Evolutionary conservation across 1,140 invertebrate species (phyloP).

Genomic region (Delia radicum): DNA sequence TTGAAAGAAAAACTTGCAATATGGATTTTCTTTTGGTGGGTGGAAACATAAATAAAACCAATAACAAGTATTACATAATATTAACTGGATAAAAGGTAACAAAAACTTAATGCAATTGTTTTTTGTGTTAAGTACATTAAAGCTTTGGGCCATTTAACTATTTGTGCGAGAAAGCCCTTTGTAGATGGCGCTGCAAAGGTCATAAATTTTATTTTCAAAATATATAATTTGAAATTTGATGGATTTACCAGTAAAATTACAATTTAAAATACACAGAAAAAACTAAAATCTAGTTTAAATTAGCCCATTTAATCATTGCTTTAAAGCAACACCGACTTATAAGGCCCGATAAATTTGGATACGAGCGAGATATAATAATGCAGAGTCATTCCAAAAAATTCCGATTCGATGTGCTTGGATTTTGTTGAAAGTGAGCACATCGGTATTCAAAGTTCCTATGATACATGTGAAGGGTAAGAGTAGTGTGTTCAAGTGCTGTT

Average conservation of each 20-base stretch:
- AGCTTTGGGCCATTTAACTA: neutral
- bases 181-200: neutral
- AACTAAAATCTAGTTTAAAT: no score
- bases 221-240: neutral
- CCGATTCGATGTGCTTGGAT: no score
- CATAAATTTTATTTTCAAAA: neutral
- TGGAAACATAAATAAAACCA: slow-evolving; percentile 19
- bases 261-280: no score
- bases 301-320: no score
- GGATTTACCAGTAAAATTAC: neutral
- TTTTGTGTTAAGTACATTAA: neutral
- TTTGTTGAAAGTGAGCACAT: no score
- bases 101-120: neutral
- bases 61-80: slow-evolving; percentile 9
- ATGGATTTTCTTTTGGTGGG: neutral
- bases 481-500: no score
- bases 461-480: no score
- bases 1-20: neutral
- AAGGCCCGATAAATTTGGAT: no score
- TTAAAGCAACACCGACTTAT: no score
- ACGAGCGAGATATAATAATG: no score
- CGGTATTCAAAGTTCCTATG: no score
- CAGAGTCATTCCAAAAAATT: no score
- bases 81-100: neutral
- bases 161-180: neutral